Evolutionary conservation across 2,797 vertebrate genomes (phyloP), one percentile per base, ranked within the genome.

Genomic region (Ceryle rudis): DNA sequence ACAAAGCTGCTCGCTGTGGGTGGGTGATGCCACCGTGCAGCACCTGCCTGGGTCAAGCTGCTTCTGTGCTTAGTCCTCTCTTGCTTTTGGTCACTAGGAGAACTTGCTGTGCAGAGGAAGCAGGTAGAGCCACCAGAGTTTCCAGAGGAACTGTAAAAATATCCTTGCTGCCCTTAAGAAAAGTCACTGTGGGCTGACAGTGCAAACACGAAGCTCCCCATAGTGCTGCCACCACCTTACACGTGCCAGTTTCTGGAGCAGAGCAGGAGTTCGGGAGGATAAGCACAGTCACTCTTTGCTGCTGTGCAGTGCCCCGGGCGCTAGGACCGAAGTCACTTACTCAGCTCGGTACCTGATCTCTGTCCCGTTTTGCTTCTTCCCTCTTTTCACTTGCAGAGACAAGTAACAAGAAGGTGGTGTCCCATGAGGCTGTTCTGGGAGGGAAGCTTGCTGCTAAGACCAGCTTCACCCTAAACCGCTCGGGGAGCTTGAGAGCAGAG

Each of bases 371-470:
- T 88, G 21, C 55, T 73, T 81, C 41, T 89, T 55, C 86, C 64
- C 29, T 80, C 69, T 81, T 81, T 51, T 70, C 1, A 0, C 67
- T 8, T 8, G 86, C 95, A 93, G 97, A 93, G 84, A 74, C 71
- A 2, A 81, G 89, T 10, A 98, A 99, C 91, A 98, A 97, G 96
- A 99, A 98, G 85, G 89, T 98, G 7, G 98, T 98, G 97, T 99
- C 99, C 51, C 99, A 99, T 0, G 99, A 99, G 89, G 98, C 98
- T 10, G 98, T 99, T 44, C 98, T 99, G 31, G 99, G 99, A 41
- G 99, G 99, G 67, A 99, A 98, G 39, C 97, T 99, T 35, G 99
- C 99, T 9, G 99, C 99, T 46, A 99, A 98, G 75, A 99, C 99
- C 80, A 99, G 99, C 97, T 99, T 99, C 85, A 99, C 99, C 2